Base-by-base conservation (phyloP, 2,888 invertebrate genomes). In the Helobdella robusta region DNA sequence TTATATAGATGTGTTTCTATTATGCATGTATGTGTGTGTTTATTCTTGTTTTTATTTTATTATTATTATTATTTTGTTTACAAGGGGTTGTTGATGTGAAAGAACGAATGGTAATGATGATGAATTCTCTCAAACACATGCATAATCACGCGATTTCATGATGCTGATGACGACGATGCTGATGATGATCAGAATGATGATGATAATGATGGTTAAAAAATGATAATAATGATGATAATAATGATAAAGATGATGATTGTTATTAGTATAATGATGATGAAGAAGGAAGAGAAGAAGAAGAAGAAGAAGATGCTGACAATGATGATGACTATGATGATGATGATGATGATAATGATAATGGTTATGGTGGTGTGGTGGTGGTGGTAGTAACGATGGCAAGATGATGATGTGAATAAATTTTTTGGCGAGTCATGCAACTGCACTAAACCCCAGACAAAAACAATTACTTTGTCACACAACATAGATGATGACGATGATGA, bases 281-380 rank as follows among this genome's bases (percentile, higher is more conserved):
- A 40, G 44, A 40, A 40, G 44, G n/a, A 40, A n/a, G n/a, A 40
- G 44, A 40, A 15, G 44, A 40, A 15, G 44, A 40, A 15, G 44
- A 40, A 15, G 44, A 40, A 11, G 44, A 40, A 11, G 44, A 40
- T n/a, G 44, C 11, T 40, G 44, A 40, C n/a, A n/a, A 40, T 40
- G 44, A 40, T 40, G 44, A 40, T 40, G 44, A 40, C n/a, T 11
- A 40, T 40, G 44, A 40, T 40, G 44, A 40, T 40, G 44, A n/a
- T 40, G 44, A 40, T n/a, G 44, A 40, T n/a, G 44, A 40, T n/a
- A n/a, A 40, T n/a, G 44, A 40, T n/a, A n/a, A 40, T 40, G 44
- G n/a, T 40, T 11, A 40, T n/a, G 44, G 18, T n/a, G 56, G 32
- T 30, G 56, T n/a, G n/a, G n/a, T n/a, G n/a, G n/a, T n/a, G n/a